Evolutionary conservation across 2,888 invertebrate species (phyloP), one percentile per base, ranked within the genome.

Genomic region (Osmoderma eremita): DNA sequence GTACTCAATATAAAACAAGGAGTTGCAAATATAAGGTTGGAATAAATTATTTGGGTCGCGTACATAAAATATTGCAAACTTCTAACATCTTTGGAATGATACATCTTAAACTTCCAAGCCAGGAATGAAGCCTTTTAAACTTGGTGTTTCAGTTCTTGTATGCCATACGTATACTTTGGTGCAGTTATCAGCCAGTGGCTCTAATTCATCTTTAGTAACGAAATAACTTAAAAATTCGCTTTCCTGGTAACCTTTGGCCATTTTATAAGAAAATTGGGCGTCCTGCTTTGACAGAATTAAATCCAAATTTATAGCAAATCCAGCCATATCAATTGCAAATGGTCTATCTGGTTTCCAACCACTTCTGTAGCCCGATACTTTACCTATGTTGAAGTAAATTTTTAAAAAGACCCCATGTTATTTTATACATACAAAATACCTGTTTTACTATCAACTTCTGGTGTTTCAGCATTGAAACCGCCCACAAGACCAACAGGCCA

Each of bases 81-180:
- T 6, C 10, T 30, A 30, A 30, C 10, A 30, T 10, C 30, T 30
- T 30, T 1, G 5, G 6, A 30, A 30, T 30, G 5, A 30, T 5
- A 20, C 15, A 30, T 38, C 4, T 67, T 58, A 68, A 56, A 82
- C 82, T 72, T 81, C 82, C 68, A 81, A 75, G 51, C 78, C 78
- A 18, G 77, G 75, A 41, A 90, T 84, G 82, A 94, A 91, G 79
- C 91, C 85, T 75, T 86, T 86, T 64, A 97, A 85, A 51, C 90
- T 88, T 0, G 97, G 92, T 75, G 91, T 90, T 80, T 97, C 96
- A 0, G 98, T 98, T 76, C 98, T 87, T 2, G 98, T 99, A 79
- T 99, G 99, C 99, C 99, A 99, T 0, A 99, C 98, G 70, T 94
- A 91, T n/a, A 98, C 93, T 84, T 96, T 94, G 0, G 93, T 92